Evolutionary conservation across 2,797 vertebrate genomes (phyloP), one percentile per base, ranked within the genome.

Genomic region (Lemur catta): DNA sequence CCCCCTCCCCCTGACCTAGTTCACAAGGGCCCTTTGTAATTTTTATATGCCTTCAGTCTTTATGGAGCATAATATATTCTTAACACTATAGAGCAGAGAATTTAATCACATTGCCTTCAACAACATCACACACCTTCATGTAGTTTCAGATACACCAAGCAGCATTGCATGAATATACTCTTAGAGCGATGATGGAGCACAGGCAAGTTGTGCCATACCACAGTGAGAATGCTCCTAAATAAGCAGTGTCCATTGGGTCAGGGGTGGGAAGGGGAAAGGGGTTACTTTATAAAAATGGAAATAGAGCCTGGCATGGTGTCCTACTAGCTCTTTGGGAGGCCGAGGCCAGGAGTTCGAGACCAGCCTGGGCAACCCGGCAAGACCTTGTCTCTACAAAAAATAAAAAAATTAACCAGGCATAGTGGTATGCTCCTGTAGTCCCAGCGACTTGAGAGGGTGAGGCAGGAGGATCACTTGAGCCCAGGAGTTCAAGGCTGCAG

Each of bases 101-200:
- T 28, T 18, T 41, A 89, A 35, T 24, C 57, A 52, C 9, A 30
- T 13, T 69, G 84, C 20, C 26, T 33, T 57, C 33, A 52, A 55
- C 57, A 43, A 20, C 11, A 71, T 4, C 89, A 52, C 33, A 61
- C 38, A 43, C 43, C 26, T 30, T 59, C 38, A 35, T 0, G 0
- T 24, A 30, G 75, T 65, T 82, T 90, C 57, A 71, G n/a, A 50
- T 10, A 48, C 2, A 35, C 11, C 13, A 14, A 82, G 90, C 33
- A 38, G 38, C 9, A 30, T 0, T 30, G 4, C 43, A 9, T 7
- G 41, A n/a, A 30, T 1, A 46, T 1, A 18, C 13, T 79, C 7
- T 5, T 1, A n/a, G 61, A 38, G 63, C 0, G 0, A 7, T 0
- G 28, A 30, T 50, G 5, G 2, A 1, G 13, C 35, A 20, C 7